Conservation (phyloP, 1,140 invertebrate species). For the Papilio polytes region DNA sequence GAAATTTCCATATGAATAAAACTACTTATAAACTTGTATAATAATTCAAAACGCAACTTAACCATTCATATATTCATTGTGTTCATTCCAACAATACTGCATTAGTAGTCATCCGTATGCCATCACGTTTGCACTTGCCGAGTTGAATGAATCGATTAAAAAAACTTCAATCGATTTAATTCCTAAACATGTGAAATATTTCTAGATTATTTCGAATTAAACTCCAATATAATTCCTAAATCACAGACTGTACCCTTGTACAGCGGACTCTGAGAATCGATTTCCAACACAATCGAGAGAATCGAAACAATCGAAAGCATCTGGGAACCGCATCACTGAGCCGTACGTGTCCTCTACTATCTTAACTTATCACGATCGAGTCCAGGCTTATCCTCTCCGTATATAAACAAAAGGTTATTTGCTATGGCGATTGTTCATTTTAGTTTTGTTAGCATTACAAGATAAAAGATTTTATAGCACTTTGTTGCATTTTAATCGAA, state of each 20-base stretch:
- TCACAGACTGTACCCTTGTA: not conserved
- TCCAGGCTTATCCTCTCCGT: conserved; percentile 31
- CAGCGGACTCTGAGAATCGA: not conserved
- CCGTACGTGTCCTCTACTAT: conserved; percentile 30
- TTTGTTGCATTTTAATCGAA: conserved; percentile 14
- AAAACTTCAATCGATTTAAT: not conserved
- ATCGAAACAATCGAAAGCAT: conserved; percentile 19
- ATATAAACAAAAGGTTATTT: conserved; percentile 36
- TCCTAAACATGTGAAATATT: not conserved
- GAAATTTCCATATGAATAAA: not conserved
- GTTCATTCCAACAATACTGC: not conserved
- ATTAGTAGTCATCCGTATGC: conserved; percentile 17
- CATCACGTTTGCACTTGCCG: not conserved
- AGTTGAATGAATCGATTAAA: not conserved
- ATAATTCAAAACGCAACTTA: conserved; percentile 13
- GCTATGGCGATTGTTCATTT: conserved; percentile 37
- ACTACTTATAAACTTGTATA: not conserved
- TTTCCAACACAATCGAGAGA: conserved; percentile 18
- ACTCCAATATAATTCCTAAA: not conserved
- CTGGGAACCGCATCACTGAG: not conserved
- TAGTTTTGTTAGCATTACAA: conserved; percentile 24
- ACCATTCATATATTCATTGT: conserved; percentile 31
- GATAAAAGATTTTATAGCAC: conserved; percentile 27
- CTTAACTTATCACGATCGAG: conserved; percentile 23
- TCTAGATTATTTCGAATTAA: not conserved